These are phyloP conservation scores for Epicauta chinensis DNA, from an alignment of 1,140 invertebrate genomes.

Conservation along the genomic window DNA sequence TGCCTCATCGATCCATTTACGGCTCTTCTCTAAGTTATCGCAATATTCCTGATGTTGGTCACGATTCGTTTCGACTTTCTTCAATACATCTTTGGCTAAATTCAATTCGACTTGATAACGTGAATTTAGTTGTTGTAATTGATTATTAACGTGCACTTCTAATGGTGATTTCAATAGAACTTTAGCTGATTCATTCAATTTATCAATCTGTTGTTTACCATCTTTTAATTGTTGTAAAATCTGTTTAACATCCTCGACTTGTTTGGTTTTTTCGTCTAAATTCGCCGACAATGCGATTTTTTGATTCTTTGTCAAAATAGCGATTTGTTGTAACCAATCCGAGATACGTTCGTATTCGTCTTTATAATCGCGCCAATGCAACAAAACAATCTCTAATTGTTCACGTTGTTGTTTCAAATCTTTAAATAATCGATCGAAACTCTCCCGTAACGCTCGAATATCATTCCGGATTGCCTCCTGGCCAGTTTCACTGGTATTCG, in stretches of 20 bases:
- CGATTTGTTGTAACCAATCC: conserved; percentile 91
- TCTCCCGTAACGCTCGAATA: conserved; percentile 74
- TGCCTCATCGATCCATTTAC: conserved; percentile 83
- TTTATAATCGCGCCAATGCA: conserved; percentile 84
- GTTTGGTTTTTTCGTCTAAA: conserved; percentile 77
- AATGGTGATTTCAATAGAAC: conserved; percentile 74
- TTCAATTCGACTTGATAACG: conserved; percentile 86
- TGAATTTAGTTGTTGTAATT: conserved; percentile 83
- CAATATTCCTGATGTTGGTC: conserved; percentile 84
- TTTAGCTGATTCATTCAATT: conserved; percentile 71
- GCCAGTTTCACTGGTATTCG: conserved; percentile 71
- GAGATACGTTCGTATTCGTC: conserved; percentile 87
- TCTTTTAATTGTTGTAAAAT: conserved; percentile 69
- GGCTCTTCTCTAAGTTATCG: conserved; percentile 70
- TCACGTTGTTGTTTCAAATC: conserved; percentile 82
- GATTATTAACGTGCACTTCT: conserved; percentile 87
- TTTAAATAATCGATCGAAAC: conserved; percentile 73
- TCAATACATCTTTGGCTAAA: conserved; percentile 85
- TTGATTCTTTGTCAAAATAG: conserved; percentile 85
- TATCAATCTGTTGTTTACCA: conserved; percentile 79
- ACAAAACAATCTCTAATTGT: conserved; percentile 72
- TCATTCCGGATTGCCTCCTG: conserved; percentile 78
- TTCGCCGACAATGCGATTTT: conserved; percentile 78
- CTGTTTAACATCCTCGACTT: conserved; percentile 72
- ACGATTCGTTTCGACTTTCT: conserved; percentile 85